Conservation (phyloP, 2,888 invertebrate genomes). For the Patella caerulea region DNA sequence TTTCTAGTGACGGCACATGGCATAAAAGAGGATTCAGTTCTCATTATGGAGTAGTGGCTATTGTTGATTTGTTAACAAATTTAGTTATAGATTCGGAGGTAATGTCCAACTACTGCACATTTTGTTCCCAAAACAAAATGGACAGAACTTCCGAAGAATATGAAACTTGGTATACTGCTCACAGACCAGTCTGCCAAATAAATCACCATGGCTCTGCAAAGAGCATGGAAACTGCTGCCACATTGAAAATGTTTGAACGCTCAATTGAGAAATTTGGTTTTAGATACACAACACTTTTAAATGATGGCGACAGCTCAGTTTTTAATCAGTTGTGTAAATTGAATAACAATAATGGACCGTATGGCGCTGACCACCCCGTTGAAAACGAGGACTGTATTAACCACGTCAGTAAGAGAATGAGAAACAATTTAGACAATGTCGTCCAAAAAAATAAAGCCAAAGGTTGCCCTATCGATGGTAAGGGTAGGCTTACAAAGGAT, state of each 20-base stretch:
- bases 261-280: slow-evolving; percentile 8
- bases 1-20: slow-evolving; percentile 16
- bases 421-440: neutral
- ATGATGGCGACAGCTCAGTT: slow-evolving; percentile 14
- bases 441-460: slow-evolving; percentile 11
- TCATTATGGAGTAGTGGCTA: neutral
- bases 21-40: slow-evolving; percentile 6
- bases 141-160: slow-evolving; percentile 8
- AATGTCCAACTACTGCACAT: neutral
- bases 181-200: slow-evolving; percentile 11
- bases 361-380: neutral
- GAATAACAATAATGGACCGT: slow-evolving; percentile 6
- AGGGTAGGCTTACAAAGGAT: slow-evolving; percentile 5
- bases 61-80: slow-evolving; percentile 2
- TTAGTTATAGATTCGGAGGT: neutral
- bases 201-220: slow-evolving; percentile 9
- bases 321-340: neutral
- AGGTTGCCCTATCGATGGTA: slow-evolving; percentile 6
- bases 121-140: slow-evolving; percentile 14
- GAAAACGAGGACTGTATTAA: slow-evolving; percentile 14
- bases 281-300: slow-evolving; percentile 13
- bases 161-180: neutral
- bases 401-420: slow-evolving; percentile 11
- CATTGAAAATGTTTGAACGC: neutral
- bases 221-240: slow-evolving; percentile 5